These are phyloP conservation scores for Saimiri boliviensis DNA, from an alignment of 2,113 vertebrate species.

Conservation along the genomic window DNA sequence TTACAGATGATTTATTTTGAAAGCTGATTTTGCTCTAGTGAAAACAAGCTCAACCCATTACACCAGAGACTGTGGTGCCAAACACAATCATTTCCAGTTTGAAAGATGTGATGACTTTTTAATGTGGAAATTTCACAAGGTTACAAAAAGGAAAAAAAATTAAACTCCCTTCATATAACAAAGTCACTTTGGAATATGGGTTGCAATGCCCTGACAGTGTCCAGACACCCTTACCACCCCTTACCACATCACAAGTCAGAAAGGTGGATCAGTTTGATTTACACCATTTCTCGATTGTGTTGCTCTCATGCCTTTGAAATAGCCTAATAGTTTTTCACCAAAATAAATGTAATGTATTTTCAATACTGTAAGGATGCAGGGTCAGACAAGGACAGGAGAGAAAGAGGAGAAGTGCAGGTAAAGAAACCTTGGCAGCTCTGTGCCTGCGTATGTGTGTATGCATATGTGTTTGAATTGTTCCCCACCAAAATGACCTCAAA, in stretches of 20 bases:
- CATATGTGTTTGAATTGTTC: background rate
- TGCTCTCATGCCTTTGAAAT: conserved; percentile 82
- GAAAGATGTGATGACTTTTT: conserved; percentile 87
- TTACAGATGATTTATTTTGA: conserved; percentile 88
- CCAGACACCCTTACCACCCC: conserved; percentile 84
- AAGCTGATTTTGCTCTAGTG: conserved; percentile 88
- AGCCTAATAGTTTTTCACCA: conserved; percentile 70
- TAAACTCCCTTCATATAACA: conserved; percentile 84
- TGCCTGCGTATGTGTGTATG: background rate
- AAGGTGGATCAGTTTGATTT: conserved; percentile 83
- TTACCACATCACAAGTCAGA: conserved; percentile 73
- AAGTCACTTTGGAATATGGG: conserved; percentile 83
- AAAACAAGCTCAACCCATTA: conserved; percentile 85
- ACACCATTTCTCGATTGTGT: conserved; percentile 74
- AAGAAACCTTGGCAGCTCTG: background rate
- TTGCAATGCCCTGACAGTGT: conserved; percentile 87
- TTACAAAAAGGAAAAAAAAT: conserved; percentile 82
- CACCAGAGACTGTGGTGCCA: conserved; percentile 85
- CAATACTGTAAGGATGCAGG: conserved; percentile 69
- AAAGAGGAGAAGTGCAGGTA: conserved; percentile 59
- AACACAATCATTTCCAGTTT: conserved; percentile 87
- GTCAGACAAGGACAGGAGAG: conserved; percentile 60
- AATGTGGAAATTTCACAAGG: conserved; percentile 86
- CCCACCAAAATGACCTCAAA: conserved; percentile 54
- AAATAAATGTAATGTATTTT: conserved; percentile 79